Base-by-base conservation (phyloP, 2,113 vertebrate genomes). In the Poeciliopsis occidentalis region DNA sequence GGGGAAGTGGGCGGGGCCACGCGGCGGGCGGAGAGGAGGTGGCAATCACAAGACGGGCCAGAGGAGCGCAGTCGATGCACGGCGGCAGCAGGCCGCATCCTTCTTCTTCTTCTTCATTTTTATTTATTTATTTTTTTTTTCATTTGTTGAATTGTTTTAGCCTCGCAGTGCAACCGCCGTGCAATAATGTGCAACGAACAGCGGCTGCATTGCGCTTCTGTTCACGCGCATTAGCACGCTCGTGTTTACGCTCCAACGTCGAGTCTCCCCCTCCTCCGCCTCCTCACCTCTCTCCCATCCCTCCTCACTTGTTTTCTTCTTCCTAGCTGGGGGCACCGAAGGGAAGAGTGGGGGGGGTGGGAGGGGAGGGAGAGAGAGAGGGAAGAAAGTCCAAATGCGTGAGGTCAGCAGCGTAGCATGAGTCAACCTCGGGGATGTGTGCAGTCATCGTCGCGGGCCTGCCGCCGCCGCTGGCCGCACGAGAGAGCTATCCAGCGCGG, bases 371-470 rank as follows among this genome's bases (percentile, higher is more conserved):
- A n/a, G 67, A 75, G 2, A 8, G 11, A 4, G 12, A 12, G 3
- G 22, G 3, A 27, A 5, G 24, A 41, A 44, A 84, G 78, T 85
- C 67, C 54, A 85, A 74, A 89, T 3, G 86, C 69, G 85, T 95
- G 94, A 95, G 91, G 93, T 95, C 93, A 94, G 93, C 93, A 71
- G 92, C 91, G 65, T 87, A 82, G 90, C 90, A 89, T 94, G 94
- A 95, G 92, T 94, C 94, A 94, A 94, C 89, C 91, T 82, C 61
- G 90, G 94, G 91, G 88, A 93, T 93, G 91, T 88, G 71, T 92
- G 93, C 93, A 93, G 92, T 93, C 93, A 93, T 92, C 89, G 63
- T 67, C 83, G 81, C 80, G 82, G 80, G 78, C 79, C 78, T 69
- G 39, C 80, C n/a, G 62, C 78, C 31, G 69, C 79, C 63, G 61